These are phyloP conservation scores for Corbicula japonica DNA, from an alignment of 2,888 invertebrate genomes.

Conservation along the genomic window DNA sequence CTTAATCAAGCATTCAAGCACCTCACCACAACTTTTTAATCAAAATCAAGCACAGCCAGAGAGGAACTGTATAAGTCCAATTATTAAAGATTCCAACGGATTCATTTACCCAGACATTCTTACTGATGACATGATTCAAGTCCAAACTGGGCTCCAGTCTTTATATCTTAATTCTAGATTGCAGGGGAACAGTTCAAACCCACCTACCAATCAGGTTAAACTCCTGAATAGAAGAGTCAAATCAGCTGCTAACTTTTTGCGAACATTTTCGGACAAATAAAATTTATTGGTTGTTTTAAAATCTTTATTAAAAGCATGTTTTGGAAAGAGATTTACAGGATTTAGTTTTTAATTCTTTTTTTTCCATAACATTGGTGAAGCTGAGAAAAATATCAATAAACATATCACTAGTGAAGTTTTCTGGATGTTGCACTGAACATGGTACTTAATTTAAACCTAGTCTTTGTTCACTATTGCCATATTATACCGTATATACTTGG, in stretches of 20 bases:
- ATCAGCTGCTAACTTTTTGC: conserved; percentile 65
- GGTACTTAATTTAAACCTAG: no score
- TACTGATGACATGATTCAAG: conserved; percentile 57
- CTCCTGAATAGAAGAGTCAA: conserved; percentile 61
- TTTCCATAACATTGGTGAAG: no score
- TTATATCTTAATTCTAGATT: conserved; percentile 12
- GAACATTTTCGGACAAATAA: conserved; percentile 33
- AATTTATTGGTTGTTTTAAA: no score
- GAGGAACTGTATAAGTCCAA: conserved; percentile 27
- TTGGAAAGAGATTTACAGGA: no score
- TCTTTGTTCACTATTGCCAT: no score
- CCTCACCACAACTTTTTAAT: neutral
- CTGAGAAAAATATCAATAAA: no score
- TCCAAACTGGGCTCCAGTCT: conserved; percentile 47
- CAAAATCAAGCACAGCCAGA: conserved; percentile 18
- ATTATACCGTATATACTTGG: no score
- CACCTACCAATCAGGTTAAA: conserved; percentile 46
- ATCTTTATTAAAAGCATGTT: no score
- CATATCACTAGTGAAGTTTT: no score
- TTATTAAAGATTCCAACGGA: conserved; percentile 30
- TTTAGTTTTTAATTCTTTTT: no score
- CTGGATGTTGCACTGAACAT: no score
- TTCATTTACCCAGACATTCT: conserved; percentile 57
- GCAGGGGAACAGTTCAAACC: neutral
- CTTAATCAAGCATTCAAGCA: conserved; percentile 13